phyloP scores from a whole-genome alignment of 2,888 invertebrate genomes.

The Belgica antarctica region DNA sequence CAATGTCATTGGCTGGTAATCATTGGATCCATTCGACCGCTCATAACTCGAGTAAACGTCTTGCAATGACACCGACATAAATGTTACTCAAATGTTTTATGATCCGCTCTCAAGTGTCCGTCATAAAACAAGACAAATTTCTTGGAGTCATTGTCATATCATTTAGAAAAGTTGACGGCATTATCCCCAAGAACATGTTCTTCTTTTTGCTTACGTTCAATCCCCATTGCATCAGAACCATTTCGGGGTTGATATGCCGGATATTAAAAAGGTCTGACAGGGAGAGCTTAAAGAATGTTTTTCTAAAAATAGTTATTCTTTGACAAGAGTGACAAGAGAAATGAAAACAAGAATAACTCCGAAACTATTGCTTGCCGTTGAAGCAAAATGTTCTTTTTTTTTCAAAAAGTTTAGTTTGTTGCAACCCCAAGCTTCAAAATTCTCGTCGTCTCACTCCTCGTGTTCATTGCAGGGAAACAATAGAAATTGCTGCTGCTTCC shows the following conservation, averaged over 20 bases:
- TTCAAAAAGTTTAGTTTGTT: neutral
- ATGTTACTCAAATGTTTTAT: slow-evolving; percentile 18
- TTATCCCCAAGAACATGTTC: too few species aligned
- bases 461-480: slow-evolving; percentile 7
- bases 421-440: neutral
- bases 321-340: too few species aligned
- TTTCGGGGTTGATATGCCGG: neutral
- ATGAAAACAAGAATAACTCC: too few species aligned
- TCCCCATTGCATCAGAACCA: too few species aligned
- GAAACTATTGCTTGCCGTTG: too few species aligned
- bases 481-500: slow-evolving; percentile 16
- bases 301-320: too few species aligned
- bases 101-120: slow-evolving; percentile 13
- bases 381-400: too few species aligned
- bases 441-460: neutral
- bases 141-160: neutral
- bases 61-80: slow-evolving; percentile 5
- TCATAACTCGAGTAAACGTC: neutral
- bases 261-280: slow-evolving; percentile 21
- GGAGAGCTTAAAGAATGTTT: too few species aligned
- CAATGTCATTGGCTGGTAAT: neutral
- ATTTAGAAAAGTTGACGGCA: neutral
- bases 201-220: too few species aligned
- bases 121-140: neutral
- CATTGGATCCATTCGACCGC: neutral